Conservation (phyloP, 2,888 invertebrate species). For the Meghimatium bilineatum region DNA sequence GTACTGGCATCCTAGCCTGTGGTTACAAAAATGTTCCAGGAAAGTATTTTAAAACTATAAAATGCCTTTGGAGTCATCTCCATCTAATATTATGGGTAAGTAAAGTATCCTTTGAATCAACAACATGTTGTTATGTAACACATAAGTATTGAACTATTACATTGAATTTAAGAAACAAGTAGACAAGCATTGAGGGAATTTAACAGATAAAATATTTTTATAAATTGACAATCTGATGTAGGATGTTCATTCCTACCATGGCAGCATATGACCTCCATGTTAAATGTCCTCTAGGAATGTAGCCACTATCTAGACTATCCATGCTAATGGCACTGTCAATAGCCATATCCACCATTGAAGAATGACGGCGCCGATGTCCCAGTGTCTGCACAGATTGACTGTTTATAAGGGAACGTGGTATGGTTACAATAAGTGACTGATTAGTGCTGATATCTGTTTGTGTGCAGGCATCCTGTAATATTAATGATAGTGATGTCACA, state of each 20-base stretch:
- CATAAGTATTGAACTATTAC: too few species aligned
- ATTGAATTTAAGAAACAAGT: neutral
- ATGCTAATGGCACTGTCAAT: constrained; percentile 58
- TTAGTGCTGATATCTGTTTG: constrained; percentile 60
- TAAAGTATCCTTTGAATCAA: too few species aligned
- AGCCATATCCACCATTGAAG: constrained; percentile 55
- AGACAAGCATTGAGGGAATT: neutral
- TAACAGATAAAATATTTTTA: constrained; percentile 13
- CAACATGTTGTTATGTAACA: too few species aligned
- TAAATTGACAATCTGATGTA: constrained; percentile 58
- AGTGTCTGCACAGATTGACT: constrained; percentile 25
- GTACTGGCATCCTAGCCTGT: too few species aligned
- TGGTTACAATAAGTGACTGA: constrained; percentile 56
- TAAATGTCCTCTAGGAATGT: constrained; percentile 55
- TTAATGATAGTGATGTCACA: too few species aligned
- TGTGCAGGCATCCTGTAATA: constrained; percentile 55
- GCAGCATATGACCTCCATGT: constrained; percentile 60
- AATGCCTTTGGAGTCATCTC: too few species aligned
- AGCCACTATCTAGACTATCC: constrained; percentile 57
- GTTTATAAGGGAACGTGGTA: constrained; percentile 54
- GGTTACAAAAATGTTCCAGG: too few species aligned
- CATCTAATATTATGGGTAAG: too few species aligned
- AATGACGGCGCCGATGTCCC: constrained; percentile 44
- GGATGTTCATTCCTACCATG: constrained; percentile 59
- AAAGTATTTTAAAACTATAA: too few species aligned